Evolutionary conservation across 2,888 invertebrate species (phyloP).

Genomic region (Microlaimidae sp.): DNA sequence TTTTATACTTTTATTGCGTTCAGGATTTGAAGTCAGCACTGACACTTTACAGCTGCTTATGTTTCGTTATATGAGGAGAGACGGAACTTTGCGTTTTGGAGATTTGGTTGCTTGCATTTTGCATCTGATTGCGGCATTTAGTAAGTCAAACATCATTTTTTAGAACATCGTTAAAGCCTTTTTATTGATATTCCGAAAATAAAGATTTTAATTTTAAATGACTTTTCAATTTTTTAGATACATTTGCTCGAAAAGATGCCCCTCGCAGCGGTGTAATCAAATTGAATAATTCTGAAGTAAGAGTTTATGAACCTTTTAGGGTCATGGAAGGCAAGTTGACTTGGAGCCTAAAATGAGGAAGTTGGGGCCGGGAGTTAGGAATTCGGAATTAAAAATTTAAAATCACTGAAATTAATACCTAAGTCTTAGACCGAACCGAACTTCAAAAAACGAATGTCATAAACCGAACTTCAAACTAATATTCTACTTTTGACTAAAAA

Average conservation of each 20-base stretch:
- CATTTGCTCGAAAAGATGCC: conserved; percentile 3
- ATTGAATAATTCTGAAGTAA: conserved; percentile 5
- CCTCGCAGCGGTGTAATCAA: conserved; percentile 1
- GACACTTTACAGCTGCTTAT: conserved; percentile 64
- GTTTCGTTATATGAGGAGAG: conserved; percentile 72
- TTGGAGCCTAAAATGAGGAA: too few species aligned
- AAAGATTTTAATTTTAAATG: neutral
- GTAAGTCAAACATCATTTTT: conserved; percentile 43
- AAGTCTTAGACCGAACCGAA: too few species aligned
- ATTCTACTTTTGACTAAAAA: too few species aligned
- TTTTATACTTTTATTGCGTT: neutral
- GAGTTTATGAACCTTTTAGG: too few species aligned
- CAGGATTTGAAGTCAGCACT: conserved; percentile 63
- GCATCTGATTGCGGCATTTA: conserved; percentile 69
- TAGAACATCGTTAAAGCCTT: too few species aligned
- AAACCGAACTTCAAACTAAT: too few species aligned
- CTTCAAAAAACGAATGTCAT: too few species aligned
- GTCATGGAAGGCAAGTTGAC: too few species aligned
- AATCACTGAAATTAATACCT: too few species aligned
- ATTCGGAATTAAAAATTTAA: too few species aligned
- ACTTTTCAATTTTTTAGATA: conserved; percentile 4
- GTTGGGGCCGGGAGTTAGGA: too few species aligned
- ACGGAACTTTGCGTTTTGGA: conserved; percentile 72
- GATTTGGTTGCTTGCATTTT: conserved; percentile 77
- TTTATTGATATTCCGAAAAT: neutral